Base-by-base conservation (phyloP, 2,888 invertebrate species). In the Phania funesta region DNA sequence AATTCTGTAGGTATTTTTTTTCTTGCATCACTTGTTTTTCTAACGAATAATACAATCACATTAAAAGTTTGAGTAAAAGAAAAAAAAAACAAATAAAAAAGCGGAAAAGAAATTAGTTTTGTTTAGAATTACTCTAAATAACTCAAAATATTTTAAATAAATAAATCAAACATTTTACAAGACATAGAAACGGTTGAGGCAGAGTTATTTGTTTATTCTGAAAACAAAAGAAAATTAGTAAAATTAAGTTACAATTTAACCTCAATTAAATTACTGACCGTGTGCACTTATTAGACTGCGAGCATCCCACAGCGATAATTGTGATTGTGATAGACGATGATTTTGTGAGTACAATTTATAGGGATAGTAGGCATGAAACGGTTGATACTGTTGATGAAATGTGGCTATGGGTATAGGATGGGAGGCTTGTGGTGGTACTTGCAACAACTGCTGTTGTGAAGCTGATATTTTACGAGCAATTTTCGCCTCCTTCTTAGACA, bases 261-360 rank as follows among this genome's bases (percentile, higher is more conserved):
- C 11, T 13, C 1, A 18, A 16, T 22, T 22, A 6, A 18, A 58
- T 24, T 50, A 77, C 83, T 62, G 79, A 90, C 90, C 90, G 85
- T 90, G 87, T 84, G 90, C 90, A 83, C 90, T 90, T 84, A 90
- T 89, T 81, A 90, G 87, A 85, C 90, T 90, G 64, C 90, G 89
- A 18, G 90, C 86, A 86, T 90, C 90, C 90, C 90, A 90, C 67
- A 90, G 87, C 50, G 90, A 90, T 52, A 90, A 83, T 74, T 90
- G 90, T 54, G 90, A 90, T 84, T 90, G 90, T 44, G 90, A 90
- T 58, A 90, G 85, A 58, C 90, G 89, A 86, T 90, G 90, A 83
- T 90, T 89, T 50, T 87, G 88, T 52, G 89, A 88, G 86, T 90
- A 90, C 38, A 90, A 81, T 79, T 90, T 89, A 73, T 90, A 90